These are phyloP conservation scores for Pseudomyrmex pallidus DNA, from an alignment of 1,140 invertebrate species.

Conservation along the genomic window DNA sequence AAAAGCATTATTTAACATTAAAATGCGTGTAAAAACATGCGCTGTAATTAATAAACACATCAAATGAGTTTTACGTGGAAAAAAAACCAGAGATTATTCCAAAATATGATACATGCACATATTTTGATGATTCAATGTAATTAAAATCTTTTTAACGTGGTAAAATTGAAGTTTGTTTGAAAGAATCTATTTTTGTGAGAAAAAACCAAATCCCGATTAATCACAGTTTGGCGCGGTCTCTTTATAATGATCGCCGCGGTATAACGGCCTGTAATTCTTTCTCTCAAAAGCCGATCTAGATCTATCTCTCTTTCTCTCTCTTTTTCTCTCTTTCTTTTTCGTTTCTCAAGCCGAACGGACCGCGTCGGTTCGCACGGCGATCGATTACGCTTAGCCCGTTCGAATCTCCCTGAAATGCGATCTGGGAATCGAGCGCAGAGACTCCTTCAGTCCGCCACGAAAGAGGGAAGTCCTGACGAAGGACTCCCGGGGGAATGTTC, in stretches of 20 bases:
- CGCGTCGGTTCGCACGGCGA: constrained; percentile 69
- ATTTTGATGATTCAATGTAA: no score
- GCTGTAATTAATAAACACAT: no score
- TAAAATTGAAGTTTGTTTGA: no score
- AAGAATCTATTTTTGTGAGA: no score
- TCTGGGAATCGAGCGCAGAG: constrained; percentile 76
- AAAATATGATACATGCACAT: no score
- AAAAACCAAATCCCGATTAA: constrained; percentile 21
- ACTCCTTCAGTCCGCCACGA: constrained; percentile 75
- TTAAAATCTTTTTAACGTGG: no score
- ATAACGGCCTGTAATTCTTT: constrained; percentile 64
- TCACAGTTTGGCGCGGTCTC: constrained; percentile 7
- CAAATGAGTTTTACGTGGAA: no score
- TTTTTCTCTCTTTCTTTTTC: background rate
- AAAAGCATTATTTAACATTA: constrained; percentile 33
- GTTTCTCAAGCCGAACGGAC: constrained; percentile 57
- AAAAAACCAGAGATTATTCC: no score
- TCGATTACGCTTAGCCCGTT: constrained; percentile 72
- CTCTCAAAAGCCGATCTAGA: background rate
- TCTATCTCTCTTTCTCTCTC: no score
- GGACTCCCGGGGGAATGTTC: constrained; percentile 79
- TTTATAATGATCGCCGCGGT: constrained; percentile 38
- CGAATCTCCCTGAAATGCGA: constrained; percentile 77
- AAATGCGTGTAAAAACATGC: constrained; percentile 8
- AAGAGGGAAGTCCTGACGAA: constrained; percentile 80